Evolutionary conservation across 1,140 invertebrate species (phyloP).

Genomic region (Zaprionus nigranus): DNA sequence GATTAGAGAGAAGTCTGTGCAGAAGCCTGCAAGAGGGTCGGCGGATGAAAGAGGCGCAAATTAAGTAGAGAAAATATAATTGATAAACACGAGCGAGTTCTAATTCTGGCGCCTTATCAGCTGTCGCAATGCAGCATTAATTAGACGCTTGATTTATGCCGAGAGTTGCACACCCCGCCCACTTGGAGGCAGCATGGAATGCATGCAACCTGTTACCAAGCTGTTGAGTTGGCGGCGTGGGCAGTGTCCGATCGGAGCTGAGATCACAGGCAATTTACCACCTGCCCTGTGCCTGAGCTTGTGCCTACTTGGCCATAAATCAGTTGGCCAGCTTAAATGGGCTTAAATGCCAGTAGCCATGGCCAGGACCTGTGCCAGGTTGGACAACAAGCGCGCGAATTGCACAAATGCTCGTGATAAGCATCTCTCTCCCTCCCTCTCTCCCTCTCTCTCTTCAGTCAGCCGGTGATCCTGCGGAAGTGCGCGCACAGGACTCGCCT

Average conservation of each 20-base stretch:
- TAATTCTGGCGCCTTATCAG: conserved; percentile 73
- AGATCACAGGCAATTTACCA: conserved; percentile 25
- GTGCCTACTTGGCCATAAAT: conserved; percentile 57
- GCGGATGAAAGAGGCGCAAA: conserved; percentile 64
- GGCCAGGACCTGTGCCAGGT: conserved; percentile 21
- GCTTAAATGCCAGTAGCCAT: conserved; percentile 76
- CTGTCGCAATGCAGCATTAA: conserved; percentile 57
- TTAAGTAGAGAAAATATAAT: conserved; percentile 79
- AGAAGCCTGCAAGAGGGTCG: conserved; percentile 15
- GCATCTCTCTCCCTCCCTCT: conserved; percentile 25
- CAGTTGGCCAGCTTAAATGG: conserved; percentile 63
- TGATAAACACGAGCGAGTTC: conserved; percentile 73
- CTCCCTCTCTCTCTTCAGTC: background rate
- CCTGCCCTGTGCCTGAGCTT: conserved; percentile 38
- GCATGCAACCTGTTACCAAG: background rate
- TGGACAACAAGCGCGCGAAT: conserved; percentile 65
- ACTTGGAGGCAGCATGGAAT: background rate
- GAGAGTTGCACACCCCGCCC: background rate
- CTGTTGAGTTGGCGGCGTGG: conserved; percentile 44
- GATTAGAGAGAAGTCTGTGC: conserved; percentile 44
- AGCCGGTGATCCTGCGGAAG: conserved; percentile 50
- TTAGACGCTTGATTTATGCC: conserved; percentile 74
- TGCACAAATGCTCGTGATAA: conserved; percentile 56
- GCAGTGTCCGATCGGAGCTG: conserved; percentile 1
- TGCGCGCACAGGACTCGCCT: conserved; percentile 30